Conservation (phyloP, 2,888 invertebrate genomes). For the Campoletis raptor region DNA sequence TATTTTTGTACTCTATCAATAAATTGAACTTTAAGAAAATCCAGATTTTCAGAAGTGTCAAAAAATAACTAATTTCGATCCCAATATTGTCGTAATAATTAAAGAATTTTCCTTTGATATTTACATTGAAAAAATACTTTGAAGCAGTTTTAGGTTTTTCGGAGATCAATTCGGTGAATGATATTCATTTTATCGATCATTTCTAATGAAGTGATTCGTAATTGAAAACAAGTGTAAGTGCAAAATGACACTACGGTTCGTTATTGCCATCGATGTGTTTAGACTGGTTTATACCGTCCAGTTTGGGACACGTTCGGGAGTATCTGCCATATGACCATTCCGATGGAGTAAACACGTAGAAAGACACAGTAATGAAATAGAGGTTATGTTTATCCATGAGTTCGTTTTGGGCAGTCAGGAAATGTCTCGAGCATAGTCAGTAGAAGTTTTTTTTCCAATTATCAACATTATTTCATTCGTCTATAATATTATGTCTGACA, state of each 20-base stretch:
- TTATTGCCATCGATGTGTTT: not conserved
- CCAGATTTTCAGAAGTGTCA: not conserved
- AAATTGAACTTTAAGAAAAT: not conserved
- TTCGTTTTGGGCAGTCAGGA: not conserved
- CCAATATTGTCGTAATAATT: not conserved
- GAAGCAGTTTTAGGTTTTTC: no score
- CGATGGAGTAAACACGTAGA: not conserved
- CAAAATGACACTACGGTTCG: not conserved
- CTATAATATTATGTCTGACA: constrained; percentile 77
- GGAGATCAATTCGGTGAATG: not conserved
- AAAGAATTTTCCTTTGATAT: not conserved
- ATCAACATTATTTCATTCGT: not conserved
- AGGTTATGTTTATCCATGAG: constrained; percentile 47
- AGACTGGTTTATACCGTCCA: not conserved
- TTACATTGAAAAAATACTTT: no score
- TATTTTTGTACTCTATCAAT: not conserved
- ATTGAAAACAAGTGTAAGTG: not conserved
- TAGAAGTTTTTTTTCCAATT: not conserved
- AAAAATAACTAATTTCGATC: not conserved
- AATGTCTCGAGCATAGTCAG: not conserved
- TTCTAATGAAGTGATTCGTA: not conserved
- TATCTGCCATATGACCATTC: not conserved
- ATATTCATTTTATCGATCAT: not conserved
- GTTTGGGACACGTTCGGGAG: not conserved
- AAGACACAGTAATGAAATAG: not conserved